A percentile compares a stretch with the other conserved stretches of the same genome.
Conservation (phyloP, 2,797 vertebrate genomes). For the Pipistrellus nathusii region DNA sequence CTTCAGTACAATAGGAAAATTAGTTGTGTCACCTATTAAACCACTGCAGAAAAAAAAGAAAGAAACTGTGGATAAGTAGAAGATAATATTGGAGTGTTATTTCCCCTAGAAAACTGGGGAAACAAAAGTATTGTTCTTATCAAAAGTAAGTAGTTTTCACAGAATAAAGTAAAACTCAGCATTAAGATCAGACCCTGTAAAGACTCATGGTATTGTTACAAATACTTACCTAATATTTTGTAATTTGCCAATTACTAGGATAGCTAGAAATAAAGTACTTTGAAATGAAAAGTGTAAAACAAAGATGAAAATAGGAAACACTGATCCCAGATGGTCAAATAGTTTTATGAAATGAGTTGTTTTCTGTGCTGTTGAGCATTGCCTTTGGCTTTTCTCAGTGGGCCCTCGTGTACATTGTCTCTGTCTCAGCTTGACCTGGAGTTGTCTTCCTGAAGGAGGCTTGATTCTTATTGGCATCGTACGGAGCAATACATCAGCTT, state of each 20-base stretch:
- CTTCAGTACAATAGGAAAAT: background rate
- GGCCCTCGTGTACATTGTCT: background rate
- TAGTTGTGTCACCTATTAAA: background rate
- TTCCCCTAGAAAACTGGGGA: slow-evolving; percentile 5
- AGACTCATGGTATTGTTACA: background rate
- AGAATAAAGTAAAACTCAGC: background rate
- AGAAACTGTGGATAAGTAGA: background rate
- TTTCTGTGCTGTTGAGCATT: background rate
- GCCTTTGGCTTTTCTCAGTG: background rate
- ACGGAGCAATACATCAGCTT: background rate
- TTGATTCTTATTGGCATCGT: background rate
- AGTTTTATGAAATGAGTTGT: background rate
- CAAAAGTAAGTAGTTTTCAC: background rate
- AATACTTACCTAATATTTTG: background rate
- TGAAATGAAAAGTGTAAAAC: background rate
- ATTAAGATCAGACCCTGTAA: background rate
- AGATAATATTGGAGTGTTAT: background rate
- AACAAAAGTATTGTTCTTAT: slow-evolving; percentile 5
- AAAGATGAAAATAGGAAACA: background rate
- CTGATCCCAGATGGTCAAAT: background rate
- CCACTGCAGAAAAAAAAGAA: background rate
- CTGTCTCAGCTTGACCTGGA: background rate
- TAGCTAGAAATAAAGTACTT: background rate
- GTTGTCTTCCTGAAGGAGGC: background rate
- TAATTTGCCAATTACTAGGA: background rate